A percentile compares a stretch with the other conserved stretches of the same genome.
Conservation (phyloP, 2,888 invertebrate genomes). For the Xestia c-nigrum region DNA sequence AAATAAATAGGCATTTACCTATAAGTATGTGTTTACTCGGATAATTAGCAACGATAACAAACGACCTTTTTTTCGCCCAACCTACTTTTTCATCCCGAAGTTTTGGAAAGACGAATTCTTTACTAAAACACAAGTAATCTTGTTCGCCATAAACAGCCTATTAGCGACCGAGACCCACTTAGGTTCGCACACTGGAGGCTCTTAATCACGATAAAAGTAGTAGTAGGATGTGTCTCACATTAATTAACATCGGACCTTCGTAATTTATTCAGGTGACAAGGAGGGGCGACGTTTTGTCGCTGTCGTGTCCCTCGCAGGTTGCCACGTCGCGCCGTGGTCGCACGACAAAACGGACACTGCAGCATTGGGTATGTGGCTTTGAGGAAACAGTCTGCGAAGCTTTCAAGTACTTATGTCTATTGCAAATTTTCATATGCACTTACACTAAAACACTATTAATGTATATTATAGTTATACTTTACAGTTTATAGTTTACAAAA, state of each 20-base stretch:
- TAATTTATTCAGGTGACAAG: conserved; percentile 87
- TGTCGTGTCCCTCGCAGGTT: conserved; percentile 70
- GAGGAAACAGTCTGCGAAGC: not conserved
- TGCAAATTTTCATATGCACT: not conserved
- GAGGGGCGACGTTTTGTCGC: conserved; percentile 74
- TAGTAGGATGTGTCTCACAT: conserved; percentile 80
- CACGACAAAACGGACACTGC: conserved; percentile 35
- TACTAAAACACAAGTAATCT: conserved; percentile 44
- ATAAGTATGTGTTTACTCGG: not conserved
- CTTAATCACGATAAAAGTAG: conserved; percentile 84
- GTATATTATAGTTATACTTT: too few species aligned
- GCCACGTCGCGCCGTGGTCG: conserved; percentile 71
- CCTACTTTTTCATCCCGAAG: not conserved
- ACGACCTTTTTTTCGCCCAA: not conserved
- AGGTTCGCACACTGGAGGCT: conserved; percentile 69
- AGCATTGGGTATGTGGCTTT: conserved; percentile 38
- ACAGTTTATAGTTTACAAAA: too few species aligned
- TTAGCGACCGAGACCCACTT: conserved; percentile 69
- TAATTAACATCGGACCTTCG: conserved; percentile 84
- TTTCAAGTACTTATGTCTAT: not conserved
- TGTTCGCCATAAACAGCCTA: conserved; percentile 66
- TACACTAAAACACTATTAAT: not conserved
- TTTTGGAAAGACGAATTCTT: conserved; percentile 26
- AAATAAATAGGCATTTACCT: not conserved
- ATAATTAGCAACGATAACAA: not conserved